A percentile compares a stretch with the other conserved stretches of the same genome.
phyloP scores from a whole-genome alignment of 2,888 invertebrate species.

The Cataglyphis altisquamis region DNA sequence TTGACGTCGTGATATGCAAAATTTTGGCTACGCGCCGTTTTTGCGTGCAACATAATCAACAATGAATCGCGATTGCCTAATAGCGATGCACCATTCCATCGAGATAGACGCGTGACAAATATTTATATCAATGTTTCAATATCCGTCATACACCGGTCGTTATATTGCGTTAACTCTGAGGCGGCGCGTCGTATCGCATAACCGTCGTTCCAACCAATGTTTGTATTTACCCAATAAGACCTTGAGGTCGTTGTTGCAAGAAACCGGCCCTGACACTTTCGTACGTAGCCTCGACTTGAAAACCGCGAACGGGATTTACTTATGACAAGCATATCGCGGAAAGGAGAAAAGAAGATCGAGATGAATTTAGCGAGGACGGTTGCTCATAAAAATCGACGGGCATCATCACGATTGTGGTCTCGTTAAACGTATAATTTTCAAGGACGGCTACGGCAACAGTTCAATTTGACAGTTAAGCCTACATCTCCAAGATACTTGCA shows the following conservation, averaged over 20 bases:
- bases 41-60: neutral
- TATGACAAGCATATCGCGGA: conserved; percentile 17
- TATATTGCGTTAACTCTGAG: conserved; percentile 40
- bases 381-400: conserved; percentile 13
- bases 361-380: conserved; percentile 7
- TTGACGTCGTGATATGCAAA: neutral
- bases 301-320: conserved; percentile 28
- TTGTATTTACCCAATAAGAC: conserved; percentile 73
- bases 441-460: neutral
- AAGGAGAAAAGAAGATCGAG: neutral
- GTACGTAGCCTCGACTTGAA: conserved; percentile 52
- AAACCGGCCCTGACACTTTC: conserved; percentile 77
- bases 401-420: conserved; percentile 5
- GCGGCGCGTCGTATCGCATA: conserved; percentile 32
- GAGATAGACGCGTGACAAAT: conserved; percentile 19
- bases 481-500: neutral
- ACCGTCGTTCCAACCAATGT: conserved; percentile 57
- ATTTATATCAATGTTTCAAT: conserved; percentile 17
- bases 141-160: conserved; percentile 4
- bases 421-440: conserved; percentile 4
- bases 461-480: neutral
- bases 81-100: neutral
- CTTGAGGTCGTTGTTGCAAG: conserved; percentile 73
- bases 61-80: neutral
- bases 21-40: neutral